Base-by-base conservation (phyloP, 2,888 invertebrate species). In the Ligdia adustata region DNA sequence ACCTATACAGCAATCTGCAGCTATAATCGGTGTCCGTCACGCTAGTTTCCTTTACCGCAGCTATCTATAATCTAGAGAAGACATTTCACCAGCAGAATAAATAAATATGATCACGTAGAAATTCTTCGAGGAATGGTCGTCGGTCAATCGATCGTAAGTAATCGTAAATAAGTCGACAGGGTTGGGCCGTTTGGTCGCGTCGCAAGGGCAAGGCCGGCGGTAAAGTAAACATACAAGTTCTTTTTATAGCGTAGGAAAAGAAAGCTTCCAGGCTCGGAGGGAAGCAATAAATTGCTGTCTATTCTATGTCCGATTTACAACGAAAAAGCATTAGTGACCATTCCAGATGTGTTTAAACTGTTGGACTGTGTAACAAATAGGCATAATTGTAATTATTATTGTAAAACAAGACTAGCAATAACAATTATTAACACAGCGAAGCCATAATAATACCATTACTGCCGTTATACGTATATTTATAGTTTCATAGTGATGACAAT, bases 201-300 rank as follows among this genome's bases (percentile, higher is more conserved):
- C 16, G 38, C 43, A 46, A 52, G 52, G 46, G 48, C 52, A 55
- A 53, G 57, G 51, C 32, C 43, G 9, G 9, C 28, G 26, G n/a
- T n/a, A 18, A 40, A 9, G 52, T 44, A 50, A 55, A 50, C 44
- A 53, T 6, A 26, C 24, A 20, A 20, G 4, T 32, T 24, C 26
- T 46, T 52, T 55, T 34, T 48, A 45, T 37, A 47, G 14, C 28
- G 24, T 20, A 31, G 18, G 15, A 22, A n/a, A n/a, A n/a, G n/a
- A n/a, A 35, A 35, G 33, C 44, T 38, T 29, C 31, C 37, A 24
- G 9, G 20, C 4, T n/a, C 12, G 31, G 27, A 22, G 22, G 31
- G 15, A 28, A 31, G 16, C 14, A 20, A 41, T 44, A 48, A 41
- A 38, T 40, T 12, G 27, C 9, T 39, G 39, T 34, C 33, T 33